Conservation (phyloP, 2,888 invertebrate genomes). For the Coenonympha arcania region DNA sequence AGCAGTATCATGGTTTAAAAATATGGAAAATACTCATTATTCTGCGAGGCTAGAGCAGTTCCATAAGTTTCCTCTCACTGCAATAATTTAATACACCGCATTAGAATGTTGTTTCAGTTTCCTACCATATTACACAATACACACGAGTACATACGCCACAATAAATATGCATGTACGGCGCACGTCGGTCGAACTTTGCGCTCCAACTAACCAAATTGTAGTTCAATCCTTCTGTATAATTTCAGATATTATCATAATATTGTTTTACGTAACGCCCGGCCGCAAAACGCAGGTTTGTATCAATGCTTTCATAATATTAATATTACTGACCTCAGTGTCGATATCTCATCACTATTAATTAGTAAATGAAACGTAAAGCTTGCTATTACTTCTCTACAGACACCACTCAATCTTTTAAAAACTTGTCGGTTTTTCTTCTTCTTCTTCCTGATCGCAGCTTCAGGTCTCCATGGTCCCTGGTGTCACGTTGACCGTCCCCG, state of each 20-base stretch:
- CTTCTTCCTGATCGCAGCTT: too few species aligned
- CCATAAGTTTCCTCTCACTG: background rate
- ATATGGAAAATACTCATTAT: too few species aligned
- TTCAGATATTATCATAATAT: slow-evolving; percentile 12
- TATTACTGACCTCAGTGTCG: too few species aligned
- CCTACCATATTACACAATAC: background rate
- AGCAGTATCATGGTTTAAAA: too few species aligned
- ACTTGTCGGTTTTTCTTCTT: too few species aligned
- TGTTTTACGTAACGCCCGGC: slow-evolving; percentile 15
- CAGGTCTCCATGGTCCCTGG: too few species aligned
- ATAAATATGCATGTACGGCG: background rate
- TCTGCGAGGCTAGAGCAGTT: background rate
- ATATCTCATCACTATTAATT: too few species aligned
- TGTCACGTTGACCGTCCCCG: too few species aligned
- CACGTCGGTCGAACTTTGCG: slow-evolving; percentile 1
- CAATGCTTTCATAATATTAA: too few species aligned
- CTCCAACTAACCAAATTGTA: slow-evolving; percentile 16
- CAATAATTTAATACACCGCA: background rate
- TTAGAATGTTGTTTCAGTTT: slow-evolving; percentile 2
- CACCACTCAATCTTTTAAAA: too few species aligned
- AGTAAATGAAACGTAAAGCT: too few species aligned
- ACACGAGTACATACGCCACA: background rate
- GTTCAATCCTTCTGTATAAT: slow-evolving; percentile 13
- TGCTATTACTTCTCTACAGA: too few species aligned
- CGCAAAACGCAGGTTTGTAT: slow-evolving; percentile 14